Percentiles rank a stretch among this genome's conserved stretches.
phyloP scores from a whole-genome alignment of 2,797 vertebrate species.

The Pangasius larnaudii region DNA sequence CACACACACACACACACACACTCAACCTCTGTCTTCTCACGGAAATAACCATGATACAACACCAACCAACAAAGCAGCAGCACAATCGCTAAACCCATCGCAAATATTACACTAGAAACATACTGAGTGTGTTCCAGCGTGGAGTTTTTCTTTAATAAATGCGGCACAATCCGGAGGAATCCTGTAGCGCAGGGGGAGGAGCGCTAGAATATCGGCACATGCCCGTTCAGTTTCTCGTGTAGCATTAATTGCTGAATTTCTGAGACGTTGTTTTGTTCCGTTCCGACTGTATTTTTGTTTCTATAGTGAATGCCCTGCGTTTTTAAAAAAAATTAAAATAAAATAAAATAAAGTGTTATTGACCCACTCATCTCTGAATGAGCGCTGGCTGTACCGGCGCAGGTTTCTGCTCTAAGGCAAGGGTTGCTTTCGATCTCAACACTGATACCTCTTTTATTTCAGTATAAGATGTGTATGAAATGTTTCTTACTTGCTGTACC shows the following conservation, averaged over 20 bases:
- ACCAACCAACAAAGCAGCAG: no score
- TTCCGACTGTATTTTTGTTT: conserved; percentile 24
- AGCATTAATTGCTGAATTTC: conserved; percentile 58
- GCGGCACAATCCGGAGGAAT: not conserved
- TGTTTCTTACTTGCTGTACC: conserved; percentile 66
- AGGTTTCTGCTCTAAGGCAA: conserved; percentile 61
- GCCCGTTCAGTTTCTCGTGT: conserved; percentile 26
- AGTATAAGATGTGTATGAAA: conserved; percentile 62
- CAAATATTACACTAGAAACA: not conserved
- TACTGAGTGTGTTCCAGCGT: not conserved
- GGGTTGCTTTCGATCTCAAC: conserved; percentile 69
- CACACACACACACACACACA: not conserved
- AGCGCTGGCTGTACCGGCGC: conserved; percentile 62
- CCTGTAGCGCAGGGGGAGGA: not conserved
- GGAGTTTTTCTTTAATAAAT: not conserved
- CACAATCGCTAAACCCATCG: not conserved
- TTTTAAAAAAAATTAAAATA: not conserved
- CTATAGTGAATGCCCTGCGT: conserved; percentile 24
- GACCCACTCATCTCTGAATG: not conserved
- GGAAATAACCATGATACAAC: not conserved
- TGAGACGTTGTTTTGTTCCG: conserved; percentile 48
- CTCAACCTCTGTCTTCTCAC: not conserved
- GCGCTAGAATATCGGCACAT: not conserved
- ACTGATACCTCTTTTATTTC: conserved; percentile 85
- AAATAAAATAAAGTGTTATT: conserved; percentile 15